Conservation (phyloP, 2,113 vertebrate species). For the Periophthalmus modestus region DNA sequence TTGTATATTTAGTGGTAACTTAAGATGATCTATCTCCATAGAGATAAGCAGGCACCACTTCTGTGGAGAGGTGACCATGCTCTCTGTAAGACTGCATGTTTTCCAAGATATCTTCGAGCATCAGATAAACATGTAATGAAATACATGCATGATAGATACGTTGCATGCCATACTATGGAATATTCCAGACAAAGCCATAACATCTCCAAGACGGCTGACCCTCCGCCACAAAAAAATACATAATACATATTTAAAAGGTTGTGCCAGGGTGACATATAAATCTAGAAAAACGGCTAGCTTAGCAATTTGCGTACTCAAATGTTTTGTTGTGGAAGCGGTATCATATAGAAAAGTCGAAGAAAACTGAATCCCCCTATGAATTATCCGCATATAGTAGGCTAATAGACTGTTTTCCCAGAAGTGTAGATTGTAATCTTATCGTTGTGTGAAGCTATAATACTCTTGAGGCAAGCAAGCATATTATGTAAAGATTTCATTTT, state of each 20-base stretch:
- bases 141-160: no score
- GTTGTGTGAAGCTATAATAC: conserved; percentile 18
- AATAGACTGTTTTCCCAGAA: conserved; percentile 39
- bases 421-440: conserved; percentile 56
- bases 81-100: no score
- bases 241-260: background rate
- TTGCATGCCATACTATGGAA: no score
- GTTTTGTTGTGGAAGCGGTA: background rate
- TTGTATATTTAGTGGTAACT: no score
- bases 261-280: background rate
- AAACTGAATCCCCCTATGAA: background rate
- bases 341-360: background rate
- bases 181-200: no score
- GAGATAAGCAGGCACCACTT: no score
- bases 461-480: conserved; percentile 16
- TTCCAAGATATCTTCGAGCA: no score
- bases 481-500: conserved; percentile 36
- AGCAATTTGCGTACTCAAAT: background rate
- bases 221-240: no score
- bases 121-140: no score
- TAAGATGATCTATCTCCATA: no score
- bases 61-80: no score
- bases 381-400: background rate
- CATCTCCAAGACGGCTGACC: no score
- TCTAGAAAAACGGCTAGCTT: background rate